Conservation (phyloP, 2,797 vertebrate genomes). For the Gymnothorax javanicus region DNA sequence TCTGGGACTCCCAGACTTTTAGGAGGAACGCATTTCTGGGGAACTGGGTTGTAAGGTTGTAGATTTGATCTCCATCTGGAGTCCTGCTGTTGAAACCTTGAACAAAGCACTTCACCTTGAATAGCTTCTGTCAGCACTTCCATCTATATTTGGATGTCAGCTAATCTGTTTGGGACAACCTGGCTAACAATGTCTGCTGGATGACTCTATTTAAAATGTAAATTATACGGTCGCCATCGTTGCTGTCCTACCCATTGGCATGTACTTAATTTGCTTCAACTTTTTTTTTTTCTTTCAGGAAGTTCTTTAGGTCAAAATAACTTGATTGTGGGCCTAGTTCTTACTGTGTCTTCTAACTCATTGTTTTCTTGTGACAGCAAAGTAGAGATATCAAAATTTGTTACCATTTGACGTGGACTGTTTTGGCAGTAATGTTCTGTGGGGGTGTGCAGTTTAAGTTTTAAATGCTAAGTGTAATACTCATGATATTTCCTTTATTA, state of each 20-base stretch:
- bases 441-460: slow-evolving; percentile 43
- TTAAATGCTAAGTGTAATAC: slow-evolving; percentile 45
- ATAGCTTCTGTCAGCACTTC: background rate
- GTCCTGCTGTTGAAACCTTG: background rate
- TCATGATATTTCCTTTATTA: slow-evolving; percentile 65
- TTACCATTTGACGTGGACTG: slow-evolving; percentile 31
- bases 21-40: background rate
- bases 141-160: background rate
- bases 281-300: background rate
- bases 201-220: background rate
- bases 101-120: background rate
- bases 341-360: slow-evolving; percentile 18
- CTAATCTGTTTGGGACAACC: background rate
- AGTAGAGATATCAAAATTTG: background rate
- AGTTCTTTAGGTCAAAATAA: background rate
- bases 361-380: slow-evolving; percentile 29
- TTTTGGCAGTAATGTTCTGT: slow-evolving; percentile 39
- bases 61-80: background rate
- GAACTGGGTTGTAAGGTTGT: background rate
- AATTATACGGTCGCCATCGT: background rate
- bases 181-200: too few species aligned
- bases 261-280: background rate
- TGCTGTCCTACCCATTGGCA: background rate
- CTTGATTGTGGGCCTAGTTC: slow-evolving; percentile 29
- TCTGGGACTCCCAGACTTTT: background rate